Conservation (phyloP, 2,113 vertebrate species). For the Tapirus terrestris region DNA sequence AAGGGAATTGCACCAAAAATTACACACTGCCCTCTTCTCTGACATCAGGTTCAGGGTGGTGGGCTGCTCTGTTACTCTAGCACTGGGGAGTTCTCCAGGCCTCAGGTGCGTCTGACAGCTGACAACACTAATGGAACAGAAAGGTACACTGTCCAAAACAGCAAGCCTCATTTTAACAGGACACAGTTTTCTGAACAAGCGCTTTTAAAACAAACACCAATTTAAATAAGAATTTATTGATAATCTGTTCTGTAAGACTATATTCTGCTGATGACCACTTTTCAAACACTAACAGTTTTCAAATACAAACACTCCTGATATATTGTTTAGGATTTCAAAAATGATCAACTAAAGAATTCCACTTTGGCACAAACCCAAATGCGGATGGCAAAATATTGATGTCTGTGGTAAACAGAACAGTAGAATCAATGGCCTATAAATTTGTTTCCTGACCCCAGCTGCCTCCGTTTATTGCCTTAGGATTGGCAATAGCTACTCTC, state of each 20-base stretch:
- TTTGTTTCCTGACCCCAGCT: slow-evolving; percentile 22
- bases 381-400: background rate
- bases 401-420: background rate
- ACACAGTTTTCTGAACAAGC: background rate
- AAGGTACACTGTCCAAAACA: background rate
- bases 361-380: background rate
- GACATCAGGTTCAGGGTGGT: background rate
- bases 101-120: background rate
- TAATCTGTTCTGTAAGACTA: background rate
- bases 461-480: slow-evolving; percentile 40
- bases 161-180: background rate
- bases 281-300: background rate
- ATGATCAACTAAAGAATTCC: slow-evolving; percentile 1
- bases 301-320: slow-evolving; percentile 8
- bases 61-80: background rate
- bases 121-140: background rate
- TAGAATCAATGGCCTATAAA: background rate
- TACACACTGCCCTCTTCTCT: background rate
- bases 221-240: background rate
- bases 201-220: background rate
- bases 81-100: background rate
- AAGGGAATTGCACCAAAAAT: background rate
- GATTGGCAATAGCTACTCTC: slow-evolving; percentile 58
- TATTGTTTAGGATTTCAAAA: slow-evolving; percentile 13
- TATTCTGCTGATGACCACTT: background rate